phyloP scores from a whole-genome alignment of 2,888 invertebrate genomes.

The Drosophila suboccidentalis region DNA sequence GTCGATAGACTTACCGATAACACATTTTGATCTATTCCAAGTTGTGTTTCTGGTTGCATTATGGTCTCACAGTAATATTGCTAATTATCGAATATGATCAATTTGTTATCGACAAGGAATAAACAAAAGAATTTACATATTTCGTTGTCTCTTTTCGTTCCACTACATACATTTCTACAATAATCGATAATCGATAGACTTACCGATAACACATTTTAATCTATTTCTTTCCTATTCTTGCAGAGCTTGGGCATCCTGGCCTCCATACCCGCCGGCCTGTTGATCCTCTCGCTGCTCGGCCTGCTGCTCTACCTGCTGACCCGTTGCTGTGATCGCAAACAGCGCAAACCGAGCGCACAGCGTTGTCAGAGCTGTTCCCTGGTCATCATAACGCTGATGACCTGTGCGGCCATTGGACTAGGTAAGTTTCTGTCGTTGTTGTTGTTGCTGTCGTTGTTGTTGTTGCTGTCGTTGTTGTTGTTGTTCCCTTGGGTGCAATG shows the following conservation, averaged over 20 bases:
- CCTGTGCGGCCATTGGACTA: constrained; percentile 95
- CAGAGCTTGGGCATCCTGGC: constrained; percentile 97
- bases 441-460: background rate
- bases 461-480: background rate
- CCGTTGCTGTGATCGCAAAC: constrained; percentile 97
- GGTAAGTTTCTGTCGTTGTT: constrained; percentile 84
- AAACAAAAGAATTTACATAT: background rate
- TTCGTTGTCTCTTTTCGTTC: background rate
- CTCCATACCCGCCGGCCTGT: constrained; percentile 96
- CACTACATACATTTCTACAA: background rate
- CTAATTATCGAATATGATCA: background rate
- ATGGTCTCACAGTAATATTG: no score
- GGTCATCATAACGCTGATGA: constrained; percentile 90
- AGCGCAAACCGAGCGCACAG: constrained; percentile 88
- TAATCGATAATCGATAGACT: background rate
- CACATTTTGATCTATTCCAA: background rate
- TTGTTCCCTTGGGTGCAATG: constrained; percentile 39
- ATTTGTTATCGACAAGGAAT: background rate
- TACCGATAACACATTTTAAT: background rate
- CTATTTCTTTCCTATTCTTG: constrained; percentile 62
- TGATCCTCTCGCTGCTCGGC: constrained; percentile 95
- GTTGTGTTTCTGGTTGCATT: no score
- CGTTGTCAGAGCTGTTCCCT: constrained; percentile 85
- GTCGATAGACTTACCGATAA: background rate
- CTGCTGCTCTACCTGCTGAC: constrained; percentile 96